phyloP scores from a whole-genome alignment of 2,888 invertebrate genomes.

The Aporophyla nigra region DNA sequence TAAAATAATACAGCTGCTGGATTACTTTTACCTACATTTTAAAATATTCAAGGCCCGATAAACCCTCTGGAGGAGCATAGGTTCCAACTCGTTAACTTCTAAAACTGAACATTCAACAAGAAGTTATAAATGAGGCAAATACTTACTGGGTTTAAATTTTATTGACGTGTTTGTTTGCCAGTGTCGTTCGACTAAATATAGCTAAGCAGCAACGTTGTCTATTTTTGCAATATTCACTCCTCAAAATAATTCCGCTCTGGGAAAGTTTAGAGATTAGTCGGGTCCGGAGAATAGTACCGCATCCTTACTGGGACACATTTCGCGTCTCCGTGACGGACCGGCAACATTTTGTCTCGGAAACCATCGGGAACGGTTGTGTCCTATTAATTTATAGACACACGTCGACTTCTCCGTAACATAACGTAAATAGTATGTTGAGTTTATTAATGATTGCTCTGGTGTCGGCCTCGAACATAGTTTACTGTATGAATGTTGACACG shows the following conservation, averaged over 20 bases:
- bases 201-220: conserved; percentile 45
- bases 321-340: conserved; percentile 60
- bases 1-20: background rate
- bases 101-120: conserved; percentile 29
- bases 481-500: conserved; percentile 75
- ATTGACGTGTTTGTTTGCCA: conserved; percentile 42
- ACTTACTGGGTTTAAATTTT: conserved; percentile 31
- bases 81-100: conserved; percentile 19
- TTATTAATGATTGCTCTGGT: conserved; percentile 76
- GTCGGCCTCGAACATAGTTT: conserved; percentile 74
- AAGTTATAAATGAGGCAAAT: conserved; percentile 43
- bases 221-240: conserved; percentile 52
- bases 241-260: conserved; percentile 40
- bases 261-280: conserved; percentile 48
- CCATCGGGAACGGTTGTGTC: conserved; percentile 81
- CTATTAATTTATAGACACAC: conserved; percentile 64
- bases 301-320: conserved; percentile 69
- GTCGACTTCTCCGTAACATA: conserved; percentile 61
- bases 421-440: conserved; percentile 73
- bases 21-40: background rate
- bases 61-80: conserved; percentile 16
- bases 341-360: conserved; percentile 81
- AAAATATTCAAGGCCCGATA: conserved; percentile 22
- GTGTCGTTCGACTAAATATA: conserved; percentile 53
- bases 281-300: conserved; percentile 64